These are phyloP conservation scores for Micropoecilia bifurca DNA, from an alignment of 2,797 vertebrate genomes.

Conservation along the genomic window DNA sequence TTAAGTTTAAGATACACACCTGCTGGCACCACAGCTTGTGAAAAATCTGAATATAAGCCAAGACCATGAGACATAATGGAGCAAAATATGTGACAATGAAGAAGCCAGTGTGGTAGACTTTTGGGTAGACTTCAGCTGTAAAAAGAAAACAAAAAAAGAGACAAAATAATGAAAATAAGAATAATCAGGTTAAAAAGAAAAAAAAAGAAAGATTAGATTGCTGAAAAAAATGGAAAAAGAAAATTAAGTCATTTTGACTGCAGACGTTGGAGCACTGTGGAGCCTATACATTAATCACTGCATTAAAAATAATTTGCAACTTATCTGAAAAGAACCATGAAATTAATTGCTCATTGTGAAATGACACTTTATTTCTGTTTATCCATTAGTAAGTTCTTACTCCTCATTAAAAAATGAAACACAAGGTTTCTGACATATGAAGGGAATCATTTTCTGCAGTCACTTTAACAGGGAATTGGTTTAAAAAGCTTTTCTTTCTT, in stretches of 20 bases:
- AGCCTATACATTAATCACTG: not conserved
- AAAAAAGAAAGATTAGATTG: not conserved
- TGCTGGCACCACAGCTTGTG: constrained; percentile 97
- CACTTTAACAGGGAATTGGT: not conserved
- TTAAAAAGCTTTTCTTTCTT: not conserved
- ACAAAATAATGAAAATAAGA: not conserved
- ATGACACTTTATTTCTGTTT: not conserved
- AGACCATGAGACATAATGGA: constrained; percentile 94
- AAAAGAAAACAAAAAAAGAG: constrained; percentile 41
- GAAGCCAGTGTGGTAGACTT: constrained; percentile 95
- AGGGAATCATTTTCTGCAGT: not conserved
- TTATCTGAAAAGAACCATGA: not conserved
- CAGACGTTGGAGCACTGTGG: not conserved
- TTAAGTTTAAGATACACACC: constrained; percentile 72
- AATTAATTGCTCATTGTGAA: not conserved
- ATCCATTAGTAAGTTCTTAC: not conserved
- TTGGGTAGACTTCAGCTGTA: constrained; percentile 94
- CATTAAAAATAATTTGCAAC: not conserved
- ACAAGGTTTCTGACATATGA: not conserved
- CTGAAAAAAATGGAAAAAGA: not conserved
- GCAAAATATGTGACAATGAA: constrained; percentile 96
- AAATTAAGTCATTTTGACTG: not conserved
- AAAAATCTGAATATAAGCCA: constrained; percentile 97
- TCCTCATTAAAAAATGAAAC: not conserved
- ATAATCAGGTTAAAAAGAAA: constrained; percentile 38